Percentiles rank a stretch among this genome's conserved stretches.
Evolutionary conservation across 2,113 vertebrate species (phyloP).

Genomic region (Lichenostomus cassidix): DNA sequence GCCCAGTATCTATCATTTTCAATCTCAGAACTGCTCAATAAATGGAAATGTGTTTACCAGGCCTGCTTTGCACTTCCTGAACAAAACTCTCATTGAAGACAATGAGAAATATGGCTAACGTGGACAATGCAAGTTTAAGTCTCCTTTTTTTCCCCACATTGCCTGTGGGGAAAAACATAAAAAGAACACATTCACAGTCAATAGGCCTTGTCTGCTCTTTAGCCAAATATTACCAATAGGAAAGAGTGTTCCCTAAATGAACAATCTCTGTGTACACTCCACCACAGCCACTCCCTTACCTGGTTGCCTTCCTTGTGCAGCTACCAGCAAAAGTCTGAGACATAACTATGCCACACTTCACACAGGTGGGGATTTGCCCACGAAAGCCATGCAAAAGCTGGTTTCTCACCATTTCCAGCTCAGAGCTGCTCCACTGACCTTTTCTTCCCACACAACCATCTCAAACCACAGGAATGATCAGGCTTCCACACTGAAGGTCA

Average conservation of each 20-base stretch:
- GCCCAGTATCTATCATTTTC: background rate
- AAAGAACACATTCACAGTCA: background rate
- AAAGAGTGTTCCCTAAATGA: background rate
- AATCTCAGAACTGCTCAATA: conserved; percentile 1
- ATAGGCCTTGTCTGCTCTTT: background rate
- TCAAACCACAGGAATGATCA: background rate
- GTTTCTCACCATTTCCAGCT: conserved; percentile 1
- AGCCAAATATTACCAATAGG: background rate
- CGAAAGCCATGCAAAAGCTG: background rate
- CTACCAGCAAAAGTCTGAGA: background rate
- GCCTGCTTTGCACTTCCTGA: background rate
- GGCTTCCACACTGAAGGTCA: conserved; percentile 31
- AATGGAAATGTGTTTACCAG: conserved; percentile 8
- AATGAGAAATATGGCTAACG: background rate
- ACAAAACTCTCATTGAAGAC: background rate
- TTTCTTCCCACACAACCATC: background rate
- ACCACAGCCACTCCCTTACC: background rate
- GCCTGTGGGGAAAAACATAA: background rate
- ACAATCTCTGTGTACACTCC: background rate
- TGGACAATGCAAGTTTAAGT: background rate
- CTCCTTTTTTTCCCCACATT: background rate
- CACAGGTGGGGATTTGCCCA: background rate
- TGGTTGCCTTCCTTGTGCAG: background rate
- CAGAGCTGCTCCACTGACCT: background rate
- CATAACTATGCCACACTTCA: background rate